These are phyloP conservation scores for Eudorcas thomsonii DNA, from an alignment of 2,113 vertebrate genomes.

Conservation along the genomic window DNA sequence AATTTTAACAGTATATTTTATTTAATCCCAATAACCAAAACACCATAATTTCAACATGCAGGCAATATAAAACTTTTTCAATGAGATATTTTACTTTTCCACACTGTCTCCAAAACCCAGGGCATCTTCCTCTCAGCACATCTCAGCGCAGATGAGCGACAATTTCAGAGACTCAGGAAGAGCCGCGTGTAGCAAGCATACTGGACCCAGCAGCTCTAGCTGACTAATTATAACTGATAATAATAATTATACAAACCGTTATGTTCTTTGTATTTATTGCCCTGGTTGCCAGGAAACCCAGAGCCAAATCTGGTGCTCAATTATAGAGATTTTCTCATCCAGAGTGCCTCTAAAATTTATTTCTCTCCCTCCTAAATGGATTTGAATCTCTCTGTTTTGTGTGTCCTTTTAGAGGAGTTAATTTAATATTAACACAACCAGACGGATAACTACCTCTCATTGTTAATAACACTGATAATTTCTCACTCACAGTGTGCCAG, in stretches of 20 bases:
- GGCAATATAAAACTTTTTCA: neutral
- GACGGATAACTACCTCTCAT: neutral
- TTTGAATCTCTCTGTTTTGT: neutral
- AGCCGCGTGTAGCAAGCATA: rapidly evolving
- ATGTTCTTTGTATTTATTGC: neutral
- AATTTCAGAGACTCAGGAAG: neutral
- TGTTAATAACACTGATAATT: neutral
- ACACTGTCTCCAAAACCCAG: neutral
- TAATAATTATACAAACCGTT: neutral
- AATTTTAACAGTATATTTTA: neutral
- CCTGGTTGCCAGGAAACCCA: slow-evolving; percentile 40
- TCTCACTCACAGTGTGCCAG: neutral
- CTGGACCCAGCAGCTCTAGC: neutral
- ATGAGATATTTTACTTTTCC: neutral
- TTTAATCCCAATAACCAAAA: neutral
- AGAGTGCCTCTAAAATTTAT: neutral
- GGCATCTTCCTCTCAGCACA: neutral
- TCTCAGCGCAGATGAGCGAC: rapidly evolving
- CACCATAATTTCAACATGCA: neutral
- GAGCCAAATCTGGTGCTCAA: neutral
- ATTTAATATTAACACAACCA: neutral
- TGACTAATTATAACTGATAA: neutral
- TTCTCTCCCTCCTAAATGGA: neutral
- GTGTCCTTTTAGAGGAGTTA: neutral
- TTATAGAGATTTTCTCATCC: neutral